Percentiles rank a stretch among this genome's conserved stretches.
These are phyloP conservation scores for Sipha flava DNA, from an alignment of 1,140 invertebrate species.

Conservation along the genomic window DNA sequence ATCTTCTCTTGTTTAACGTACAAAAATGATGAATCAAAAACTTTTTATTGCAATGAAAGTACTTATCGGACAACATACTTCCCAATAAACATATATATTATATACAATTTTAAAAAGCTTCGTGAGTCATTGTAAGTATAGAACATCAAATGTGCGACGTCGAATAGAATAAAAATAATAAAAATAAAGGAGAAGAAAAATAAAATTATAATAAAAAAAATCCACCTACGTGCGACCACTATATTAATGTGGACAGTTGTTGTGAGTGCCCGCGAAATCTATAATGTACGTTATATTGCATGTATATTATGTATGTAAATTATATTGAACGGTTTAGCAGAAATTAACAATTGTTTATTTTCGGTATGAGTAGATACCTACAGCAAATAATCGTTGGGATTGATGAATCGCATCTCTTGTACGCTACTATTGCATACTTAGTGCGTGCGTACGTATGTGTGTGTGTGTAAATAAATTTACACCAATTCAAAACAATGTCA, in stretches of 20 bases:
- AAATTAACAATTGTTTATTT: constrained; percentile 11
- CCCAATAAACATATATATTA: no score
- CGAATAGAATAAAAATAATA: background rate
- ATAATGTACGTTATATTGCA: no score
- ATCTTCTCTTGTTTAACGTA: no score
- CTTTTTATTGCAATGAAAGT: no score
- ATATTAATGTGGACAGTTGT: background rate
- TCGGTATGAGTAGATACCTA: background rate
- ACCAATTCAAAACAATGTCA: no score
- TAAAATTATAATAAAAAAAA: background rate
- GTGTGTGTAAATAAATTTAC: background rate
- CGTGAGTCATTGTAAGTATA: background rate
- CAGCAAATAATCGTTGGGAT: background rate
- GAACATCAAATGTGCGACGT: no score
- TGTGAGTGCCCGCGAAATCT: background rate
- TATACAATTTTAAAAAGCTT: background rate
- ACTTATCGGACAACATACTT: no score
- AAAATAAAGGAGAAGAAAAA: background rate
- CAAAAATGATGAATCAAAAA: no score
- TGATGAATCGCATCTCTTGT: background rate
- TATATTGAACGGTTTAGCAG: background rate
- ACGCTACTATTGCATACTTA: background rate
- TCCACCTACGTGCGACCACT: background rate
- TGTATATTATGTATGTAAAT: no score
- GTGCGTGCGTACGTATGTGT: background rate